These are phyloP conservation scores for Gordius sp. DNA, from an alignment of 2,888 invertebrate genomes.

Conservation along the genomic window DNA sequence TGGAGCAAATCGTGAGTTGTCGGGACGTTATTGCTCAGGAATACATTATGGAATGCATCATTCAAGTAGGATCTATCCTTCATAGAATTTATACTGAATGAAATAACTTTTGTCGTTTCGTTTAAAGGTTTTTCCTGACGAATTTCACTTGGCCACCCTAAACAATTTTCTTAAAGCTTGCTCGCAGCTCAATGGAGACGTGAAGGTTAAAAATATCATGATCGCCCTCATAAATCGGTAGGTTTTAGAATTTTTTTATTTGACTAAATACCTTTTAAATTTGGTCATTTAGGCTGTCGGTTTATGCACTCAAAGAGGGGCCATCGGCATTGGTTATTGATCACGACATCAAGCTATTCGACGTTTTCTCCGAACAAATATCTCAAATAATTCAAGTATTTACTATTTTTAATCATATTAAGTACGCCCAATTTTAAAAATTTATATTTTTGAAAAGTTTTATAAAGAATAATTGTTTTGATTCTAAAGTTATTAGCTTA, in stretches of 20 bases:
- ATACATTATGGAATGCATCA: constrained; percentile 95
- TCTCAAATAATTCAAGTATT: constrained; percentile 37
- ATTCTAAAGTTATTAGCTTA: too few species aligned
- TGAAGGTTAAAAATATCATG: constrained; percentile 90
- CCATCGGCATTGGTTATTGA: constrained; percentile 11
- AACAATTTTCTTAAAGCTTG: constrained; percentile 84
- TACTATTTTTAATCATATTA: too few species aligned
- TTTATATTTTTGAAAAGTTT: too few species aligned
- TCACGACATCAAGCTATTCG: constrained; percentile 53
- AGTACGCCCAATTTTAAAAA: too few species aligned
- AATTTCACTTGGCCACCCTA: constrained; percentile 81
- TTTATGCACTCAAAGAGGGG: constrained; percentile 44
- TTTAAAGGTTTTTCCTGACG: constrained; percentile 66
- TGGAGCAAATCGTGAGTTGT: constrained; percentile 93
- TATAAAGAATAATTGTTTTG: too few species aligned
- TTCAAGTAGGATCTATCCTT: constrained; percentile 43
- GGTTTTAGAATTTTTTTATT: not conserved
- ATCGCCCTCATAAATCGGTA: constrained; percentile 64
- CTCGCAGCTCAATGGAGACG: constrained; percentile 71
- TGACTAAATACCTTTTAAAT: not conserved
- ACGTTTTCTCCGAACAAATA: constrained; percentile 89
- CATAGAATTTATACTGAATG: not conserved
- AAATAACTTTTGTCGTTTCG: not conserved
- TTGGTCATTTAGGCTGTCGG: constrained; percentile 37
- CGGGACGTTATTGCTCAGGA: constrained; percentile 93